These are phyloP conservation scores for Ascidia mentula DNA, from an alignment of 23 tunicate species.

Conservation along the genomic window DNA sequence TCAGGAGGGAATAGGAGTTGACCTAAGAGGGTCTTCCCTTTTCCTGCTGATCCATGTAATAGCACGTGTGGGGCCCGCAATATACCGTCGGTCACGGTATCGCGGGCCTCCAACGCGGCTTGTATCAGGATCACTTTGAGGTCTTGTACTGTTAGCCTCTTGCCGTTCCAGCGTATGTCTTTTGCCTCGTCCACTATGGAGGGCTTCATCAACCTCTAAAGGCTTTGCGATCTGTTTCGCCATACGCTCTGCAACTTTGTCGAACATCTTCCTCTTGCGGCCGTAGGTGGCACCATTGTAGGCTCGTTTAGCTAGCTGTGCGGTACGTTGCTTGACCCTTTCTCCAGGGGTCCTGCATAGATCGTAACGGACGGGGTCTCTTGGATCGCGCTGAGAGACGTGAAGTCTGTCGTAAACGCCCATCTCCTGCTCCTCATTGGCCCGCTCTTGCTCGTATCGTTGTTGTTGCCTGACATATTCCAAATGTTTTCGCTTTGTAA, in stretches of 20 bases:
- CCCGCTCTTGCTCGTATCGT: not conserved
- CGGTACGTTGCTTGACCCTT: not conserved
- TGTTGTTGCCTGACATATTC: not conserved
- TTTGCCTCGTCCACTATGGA: not conserved
- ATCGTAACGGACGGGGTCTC: not conserved
- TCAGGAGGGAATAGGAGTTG: slow-evolving; percentile 7
- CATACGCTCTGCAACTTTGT: not conserved
- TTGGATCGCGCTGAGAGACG: not conserved
- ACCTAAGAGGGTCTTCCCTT: slow-evolving; percentile 9
- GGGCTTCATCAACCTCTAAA: not conserved
- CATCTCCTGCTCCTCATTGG: not conserved
- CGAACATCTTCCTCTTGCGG: not conserved
- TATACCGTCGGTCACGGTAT: not conserved
- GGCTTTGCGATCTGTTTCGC: not conserved
- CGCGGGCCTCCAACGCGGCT: not conserved
- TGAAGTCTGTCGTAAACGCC: not conserved
- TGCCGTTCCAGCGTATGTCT: not conserved
- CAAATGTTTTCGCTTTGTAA: not conserved
- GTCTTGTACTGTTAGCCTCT: not conserved
- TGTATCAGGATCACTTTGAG: not conserved
- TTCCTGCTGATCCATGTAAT: slow-evolving; percentile 13
- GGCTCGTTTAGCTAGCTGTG: not conserved
- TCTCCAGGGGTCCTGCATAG: not conserved
- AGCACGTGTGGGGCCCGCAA: not conserved
- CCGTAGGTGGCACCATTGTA: not conserved